Base-by-base conservation (phyloP, 2,113 vertebrate genomes). In the Percina caprodes region DNA sequence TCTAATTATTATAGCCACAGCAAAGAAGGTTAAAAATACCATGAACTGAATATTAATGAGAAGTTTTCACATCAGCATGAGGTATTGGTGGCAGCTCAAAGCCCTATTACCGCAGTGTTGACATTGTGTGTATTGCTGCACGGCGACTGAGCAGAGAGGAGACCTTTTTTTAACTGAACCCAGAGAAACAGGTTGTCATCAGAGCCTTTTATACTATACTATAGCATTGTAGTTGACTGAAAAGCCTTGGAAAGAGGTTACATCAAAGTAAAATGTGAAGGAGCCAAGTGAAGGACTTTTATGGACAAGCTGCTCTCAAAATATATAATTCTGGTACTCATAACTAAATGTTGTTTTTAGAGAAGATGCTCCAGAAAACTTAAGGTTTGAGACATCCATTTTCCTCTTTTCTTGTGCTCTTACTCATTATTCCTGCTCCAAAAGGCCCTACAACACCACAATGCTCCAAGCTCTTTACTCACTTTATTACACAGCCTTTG, bases 311-410 rank as follows among this genome's bases (percentile, higher is more conserved):
- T 7, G 69, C 46, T 69, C 33, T 68, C 24, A 48, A 67, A 61
- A 65, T 60, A 10, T 2, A 21, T 78, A 21, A 45, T 39, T 15
- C 11, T 77, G 61, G 55, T 55, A 63, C 42, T 82, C 19, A 16
- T 23, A 67, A 66, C 49, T 23, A 3, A 56, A 72, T 54, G 62
- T 60, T 76, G 23, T 59, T 59, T 74, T 72, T 26, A 58, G 45
- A 30, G n/a, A 60, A 18, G 70, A 75, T 19, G 56, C 79, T 81
- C 18, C 49, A 11, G 86, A 80, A 82, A 77, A 80, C 33, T 77
- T 19, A 24, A 74, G 69, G 63, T 60, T 69, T 73, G 68, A 80
- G 69, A 74, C 69, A 42, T 78, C 62, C 15, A 63, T 80, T 70
- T 48, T 46, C 46, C 69, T 85, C 42, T 60, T 82, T 35, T 68